A percentile compares a stretch with the other conserved stretches of the same genome.
These are phyloP conservation scores for Latrodectus hesperus DNA, from an alignment of 2,888 invertebrate species.

Conservation along the genomic window DNA sequence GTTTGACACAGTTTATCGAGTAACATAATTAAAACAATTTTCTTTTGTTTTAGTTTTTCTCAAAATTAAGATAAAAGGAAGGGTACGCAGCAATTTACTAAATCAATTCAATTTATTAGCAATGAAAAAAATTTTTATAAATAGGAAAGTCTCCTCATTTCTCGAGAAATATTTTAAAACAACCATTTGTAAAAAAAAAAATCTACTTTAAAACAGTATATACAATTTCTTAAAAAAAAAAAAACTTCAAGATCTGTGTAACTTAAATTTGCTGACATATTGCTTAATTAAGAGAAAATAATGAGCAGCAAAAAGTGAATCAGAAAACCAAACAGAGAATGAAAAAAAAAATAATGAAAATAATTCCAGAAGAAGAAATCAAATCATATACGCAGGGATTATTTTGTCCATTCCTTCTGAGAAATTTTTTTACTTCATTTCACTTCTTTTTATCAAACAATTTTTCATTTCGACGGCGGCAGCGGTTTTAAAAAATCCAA, in stretches of 20 bases:
- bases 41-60: too few relatives aligned
- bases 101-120: conserved; percentile 48
- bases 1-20: too few relatives aligned
- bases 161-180: conserved; percentile 54
- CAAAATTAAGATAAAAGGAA: too few relatives aligned
- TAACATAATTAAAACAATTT: too few relatives aligned
- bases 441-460: conserved; percentile 49
- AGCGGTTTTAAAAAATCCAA: conserved; percentile 57
- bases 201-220: conserved; percentile 14
- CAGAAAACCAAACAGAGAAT: conserved; percentile 15
- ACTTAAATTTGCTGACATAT: conserved; percentile 65
- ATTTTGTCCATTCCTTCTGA: conserved; percentile 48
- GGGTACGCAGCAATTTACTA: too few relatives aligned
- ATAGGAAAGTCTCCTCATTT: conserved; percentile 21
- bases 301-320: conserved; percentile 51
- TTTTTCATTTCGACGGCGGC: conserved; percentile 60
- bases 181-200: conserved; percentile 47
- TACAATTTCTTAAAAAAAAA: conserved; percentile 29
- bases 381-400: conserved; percentile 60
- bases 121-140: conserved; percentile 11
- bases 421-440: conserved; percentile 36
- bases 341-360: conserved; percentile 24
- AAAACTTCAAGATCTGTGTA: conserved; percentile 19
- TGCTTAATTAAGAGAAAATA: conserved; percentile 66
- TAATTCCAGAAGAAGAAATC: conserved; percentile 26